Evolutionary conservation across 2,888 invertebrate genomes (phyloP).

Genomic region (Acanthacorydalis orientalis): DNA sequence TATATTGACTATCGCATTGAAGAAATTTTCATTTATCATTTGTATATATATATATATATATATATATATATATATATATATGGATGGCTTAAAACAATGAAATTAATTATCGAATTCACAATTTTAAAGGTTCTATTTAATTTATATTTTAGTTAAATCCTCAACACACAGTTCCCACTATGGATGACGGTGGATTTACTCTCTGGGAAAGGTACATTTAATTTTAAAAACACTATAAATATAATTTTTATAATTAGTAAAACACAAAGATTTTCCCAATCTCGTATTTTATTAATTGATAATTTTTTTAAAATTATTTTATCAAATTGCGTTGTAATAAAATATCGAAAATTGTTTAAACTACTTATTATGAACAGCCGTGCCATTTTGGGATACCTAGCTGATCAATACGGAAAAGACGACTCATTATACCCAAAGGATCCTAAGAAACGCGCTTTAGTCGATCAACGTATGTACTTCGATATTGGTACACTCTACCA

Average conservation of each 20-base stretch:
- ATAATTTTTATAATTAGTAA: background rate
- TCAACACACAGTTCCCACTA: slow-evolving; percentile 69
- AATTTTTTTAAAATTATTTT: background rate
- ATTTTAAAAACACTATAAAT: background rate
- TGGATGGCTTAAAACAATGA: too few species aligned
- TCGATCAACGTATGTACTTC: slow-evolving; percentile 67
- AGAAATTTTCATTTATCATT: too few species aligned
- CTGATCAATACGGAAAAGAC: slow-evolving; percentile 63
- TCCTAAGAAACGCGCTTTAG: slow-evolving; percentile 53
- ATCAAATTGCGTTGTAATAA: background rate
- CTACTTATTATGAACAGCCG: slow-evolving; percentile 30
- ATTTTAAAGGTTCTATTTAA: too few species aligned
- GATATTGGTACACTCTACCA: slow-evolving; percentile 61
- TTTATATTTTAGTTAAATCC: slow-evolving; percentile 60
- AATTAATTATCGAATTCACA: too few species aligned
- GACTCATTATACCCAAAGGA: slow-evolving; percentile 63
- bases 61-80: too few species aligned
- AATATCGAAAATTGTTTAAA: background rate
- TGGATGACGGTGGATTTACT: slow-evolving; percentile 66
- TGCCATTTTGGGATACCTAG: slow-evolving; percentile 65
- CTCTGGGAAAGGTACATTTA: slow-evolving; percentile 51
- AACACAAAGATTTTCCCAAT: background rate
- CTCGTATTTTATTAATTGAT: background rate
- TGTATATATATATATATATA: too few species aligned
- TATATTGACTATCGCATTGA: too few species aligned